Conservation (phyloP, 2,113 vertebrate species). For the Macheiramphus alcinus region DNA sequence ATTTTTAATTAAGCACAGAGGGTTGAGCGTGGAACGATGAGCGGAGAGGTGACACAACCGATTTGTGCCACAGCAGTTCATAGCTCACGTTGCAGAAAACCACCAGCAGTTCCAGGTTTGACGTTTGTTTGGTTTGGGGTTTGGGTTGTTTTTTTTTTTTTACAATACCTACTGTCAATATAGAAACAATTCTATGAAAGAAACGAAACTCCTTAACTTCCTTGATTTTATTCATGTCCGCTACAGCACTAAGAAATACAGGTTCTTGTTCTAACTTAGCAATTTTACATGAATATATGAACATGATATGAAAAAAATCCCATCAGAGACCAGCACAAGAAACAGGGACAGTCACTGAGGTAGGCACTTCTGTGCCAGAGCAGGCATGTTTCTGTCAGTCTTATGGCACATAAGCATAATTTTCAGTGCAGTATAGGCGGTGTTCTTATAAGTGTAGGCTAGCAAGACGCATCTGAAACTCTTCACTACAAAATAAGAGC, state of each 20-base stretch:
- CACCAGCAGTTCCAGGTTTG: not conserved
- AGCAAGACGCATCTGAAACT: not conserved
- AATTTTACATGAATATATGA: fast-evolving
- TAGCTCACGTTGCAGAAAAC: not conserved
- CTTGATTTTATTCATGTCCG: not conserved
- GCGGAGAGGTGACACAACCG: not conserved
- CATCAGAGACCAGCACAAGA: fast-evolving
- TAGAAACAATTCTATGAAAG: not conserved
- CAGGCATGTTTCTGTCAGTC: fast-evolving
- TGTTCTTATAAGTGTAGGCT: fast-evolving
- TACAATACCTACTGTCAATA: not conserved
- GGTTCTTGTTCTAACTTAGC: not conserved
- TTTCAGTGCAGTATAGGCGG: not conserved
- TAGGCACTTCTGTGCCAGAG: too few species aligned
- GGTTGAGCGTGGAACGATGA: not conserved
- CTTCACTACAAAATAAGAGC: not conserved
- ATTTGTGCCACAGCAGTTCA: not conserved
- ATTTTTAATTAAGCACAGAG: not conserved
- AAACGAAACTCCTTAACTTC: not conserved
- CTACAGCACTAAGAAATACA: not conserved
- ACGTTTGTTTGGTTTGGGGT: not conserved
- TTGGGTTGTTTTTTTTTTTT: not conserved
- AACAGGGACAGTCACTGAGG: not conserved
- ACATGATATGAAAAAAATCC: not conserved
- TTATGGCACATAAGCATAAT: fast-evolving